Conservation (phyloP, 2,888 invertebrate genomes). For the Agrilus mali region DNA sequence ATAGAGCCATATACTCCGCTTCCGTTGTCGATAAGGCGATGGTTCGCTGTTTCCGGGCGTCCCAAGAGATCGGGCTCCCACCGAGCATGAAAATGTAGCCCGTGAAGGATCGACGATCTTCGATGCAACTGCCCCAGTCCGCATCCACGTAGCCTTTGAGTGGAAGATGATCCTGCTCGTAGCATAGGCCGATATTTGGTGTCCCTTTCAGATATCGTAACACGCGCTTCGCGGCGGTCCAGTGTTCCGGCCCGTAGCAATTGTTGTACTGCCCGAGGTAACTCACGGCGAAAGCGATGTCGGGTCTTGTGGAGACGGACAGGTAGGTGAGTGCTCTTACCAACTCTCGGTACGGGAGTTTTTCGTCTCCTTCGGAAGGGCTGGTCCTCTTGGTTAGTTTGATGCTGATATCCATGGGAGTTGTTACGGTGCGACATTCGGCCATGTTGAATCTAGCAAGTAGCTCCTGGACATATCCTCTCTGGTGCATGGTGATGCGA, state of each 20-base stretch:
- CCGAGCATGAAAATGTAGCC: conserved; percentile 8
- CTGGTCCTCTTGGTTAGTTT: conserved; percentile 3
- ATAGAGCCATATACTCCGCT: too few relatives aligned
- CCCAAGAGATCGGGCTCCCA: conserved; percentile 3
- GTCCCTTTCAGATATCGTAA: conserved; percentile 13
- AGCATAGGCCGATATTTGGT: conserved; percentile 6
- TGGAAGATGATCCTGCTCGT: background rate
- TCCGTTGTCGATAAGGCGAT: conserved; percentile 10
- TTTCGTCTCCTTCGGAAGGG: background rate
- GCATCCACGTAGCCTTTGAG: conserved; percentile 10
- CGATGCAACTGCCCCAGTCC: conserved; percentile 12
- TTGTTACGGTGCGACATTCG: conserved; percentile 7
- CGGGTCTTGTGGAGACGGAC: conserved; percentile 9
- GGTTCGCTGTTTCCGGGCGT: conserved; percentile 4
- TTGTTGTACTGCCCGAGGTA: conserved; percentile 8
- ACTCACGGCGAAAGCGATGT: conserved; percentile 11
- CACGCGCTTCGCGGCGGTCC: conserved; percentile 13
- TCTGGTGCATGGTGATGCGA: conserved; percentile 5
- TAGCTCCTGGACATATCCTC: conserved; percentile 8
- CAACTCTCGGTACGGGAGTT: conserved; percentile 10
- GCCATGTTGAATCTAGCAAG: conserved; percentile 11
- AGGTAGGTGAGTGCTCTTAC: conserved; percentile 12
- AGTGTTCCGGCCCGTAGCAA: conserved; percentile 3
- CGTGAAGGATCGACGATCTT: conserved; percentile 11
- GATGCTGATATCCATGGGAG: conserved; percentile 12